Conservation (phyloP, 2,888 invertebrate species). For the Eristalis intricaria region DNA sequence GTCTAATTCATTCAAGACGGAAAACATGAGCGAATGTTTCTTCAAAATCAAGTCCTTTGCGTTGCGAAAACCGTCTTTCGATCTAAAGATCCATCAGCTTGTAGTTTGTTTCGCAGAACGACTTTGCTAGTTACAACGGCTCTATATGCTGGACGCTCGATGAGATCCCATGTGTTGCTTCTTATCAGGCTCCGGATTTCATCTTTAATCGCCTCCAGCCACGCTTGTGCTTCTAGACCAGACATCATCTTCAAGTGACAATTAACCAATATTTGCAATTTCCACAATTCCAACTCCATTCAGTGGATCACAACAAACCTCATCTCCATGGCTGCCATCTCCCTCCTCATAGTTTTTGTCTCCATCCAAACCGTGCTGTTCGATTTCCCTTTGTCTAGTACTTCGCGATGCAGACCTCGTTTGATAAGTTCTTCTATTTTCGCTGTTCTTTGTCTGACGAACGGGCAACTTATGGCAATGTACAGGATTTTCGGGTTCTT, state of each 20-base stretch:
- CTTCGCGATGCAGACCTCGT: background rate
- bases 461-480: background rate
- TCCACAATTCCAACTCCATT: background rate
- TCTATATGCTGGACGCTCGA: slow-evolving; percentile 36
- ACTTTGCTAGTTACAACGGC: no score
- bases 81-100: background rate
- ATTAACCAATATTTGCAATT: background rate
- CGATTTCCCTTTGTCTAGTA: slow-evolving; percentile 2
- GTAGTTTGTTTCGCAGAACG: no score
- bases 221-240: background rate
- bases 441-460: background rate
- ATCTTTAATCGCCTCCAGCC: slow-evolving; percentile 16
- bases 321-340: background rate
- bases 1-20: background rate
- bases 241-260: background rate
- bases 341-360: background rate
- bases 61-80: background rate
- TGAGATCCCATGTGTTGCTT: slow-evolving; percentile 30
- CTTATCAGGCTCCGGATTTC: no score
- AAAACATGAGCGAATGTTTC: background rate
- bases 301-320: background rate
- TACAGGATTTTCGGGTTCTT: background rate
- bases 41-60: background rate
- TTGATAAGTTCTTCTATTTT: background rate
- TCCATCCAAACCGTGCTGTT: background rate